Conservation (phyloP, 2,797 vertebrate genomes). For the Macropus fuliginosus region DNA sequence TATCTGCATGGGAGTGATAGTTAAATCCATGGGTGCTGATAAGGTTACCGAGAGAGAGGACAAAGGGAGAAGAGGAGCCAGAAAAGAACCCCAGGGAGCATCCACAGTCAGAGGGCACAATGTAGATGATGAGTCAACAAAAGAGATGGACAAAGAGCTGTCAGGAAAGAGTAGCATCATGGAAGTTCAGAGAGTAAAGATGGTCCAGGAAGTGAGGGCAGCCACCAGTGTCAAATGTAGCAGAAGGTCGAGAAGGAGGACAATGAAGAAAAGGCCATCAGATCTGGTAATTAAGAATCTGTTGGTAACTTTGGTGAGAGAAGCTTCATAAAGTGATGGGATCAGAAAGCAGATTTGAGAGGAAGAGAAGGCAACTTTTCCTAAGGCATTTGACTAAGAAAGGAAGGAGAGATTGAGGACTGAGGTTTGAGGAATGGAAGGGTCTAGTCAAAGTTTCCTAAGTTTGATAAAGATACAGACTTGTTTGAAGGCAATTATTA, state of each 20-base stretch:
- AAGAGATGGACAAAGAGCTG: too few relatives aligned
- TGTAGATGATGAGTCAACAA: too few relatives aligned
- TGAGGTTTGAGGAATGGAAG: background rate
- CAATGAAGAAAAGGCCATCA: background rate
- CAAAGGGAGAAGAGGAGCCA: too few relatives aligned
- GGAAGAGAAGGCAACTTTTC: too few relatives aligned
- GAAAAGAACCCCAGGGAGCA: too few relatives aligned
- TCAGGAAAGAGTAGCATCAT: background rate
- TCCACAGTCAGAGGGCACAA: too few relatives aligned
- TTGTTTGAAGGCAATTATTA: background rate
- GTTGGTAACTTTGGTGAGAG: background rate
- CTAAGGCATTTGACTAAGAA: background rate
- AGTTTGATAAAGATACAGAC: background rate
- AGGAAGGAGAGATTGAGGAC: background rate
- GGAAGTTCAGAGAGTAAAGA: background rate
- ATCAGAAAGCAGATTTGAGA: background rate
- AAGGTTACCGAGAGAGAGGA: too few relatives aligned
- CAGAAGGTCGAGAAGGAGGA: background rate
- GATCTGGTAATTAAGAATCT: background rate
- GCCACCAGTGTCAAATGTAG: background rate
- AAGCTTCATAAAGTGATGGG: background rate
- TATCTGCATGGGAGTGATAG: too few relatives aligned
- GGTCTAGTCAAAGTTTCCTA: background rate
- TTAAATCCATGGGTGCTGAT: too few relatives aligned
- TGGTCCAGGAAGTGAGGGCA: background rate